Base-by-base conservation (phyloP, 1,140 invertebrate species). In the Panagrolaimus sp. region DNA sequence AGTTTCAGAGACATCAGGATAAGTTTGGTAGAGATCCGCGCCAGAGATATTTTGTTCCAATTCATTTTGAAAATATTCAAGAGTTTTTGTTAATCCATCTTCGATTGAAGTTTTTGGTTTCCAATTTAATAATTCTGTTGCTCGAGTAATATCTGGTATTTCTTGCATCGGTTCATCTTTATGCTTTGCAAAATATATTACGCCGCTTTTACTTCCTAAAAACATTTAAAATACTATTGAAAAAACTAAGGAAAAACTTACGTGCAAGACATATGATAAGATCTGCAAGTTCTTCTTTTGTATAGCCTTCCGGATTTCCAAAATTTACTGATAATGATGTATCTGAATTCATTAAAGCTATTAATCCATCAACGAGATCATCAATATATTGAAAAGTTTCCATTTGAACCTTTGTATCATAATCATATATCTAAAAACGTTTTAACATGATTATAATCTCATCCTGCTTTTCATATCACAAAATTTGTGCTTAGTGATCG, bases 361-460 rank as follows among this genome's bases (percentile, higher is more conserved):
- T 88, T 9, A 99, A 84, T 0, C 96, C 96, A 80, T 97, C 92
- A 0, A 99, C 92, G 65, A 99, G 86, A 87, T 99, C 96, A 20
- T 90, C 91, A 9, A 99, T 92, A 82, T 97, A 99, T 84, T 98
- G 96, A 85, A 99, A 98, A 0, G 95, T 98, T 63, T 96, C 86
- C 0, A 95, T 98, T 86, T 98, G 95, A 74, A 90, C 89, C 20
- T 96, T 96, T 82, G 91, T 90, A 1, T 96, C 96, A 84, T 98
- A 98, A 23, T 96, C 89, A 23, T 57, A 63, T 23, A n/a, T n/a
- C n/a, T n/a, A n/a, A n/a, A n/a, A n/a, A n/a, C n/a, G n/a, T n/a
- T n/a, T n/a, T n/a, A n/a, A n/a, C n/a, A n/a, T n/a, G n/a, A n/a
- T n/a, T n/a, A n/a, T n/a, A n/a, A n/a, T n/a, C n/a, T n/a, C n/a